phyloP scores from a whole-genome alignment of 1,140 invertebrate species.

The Dinoponera quadriceps region DNA sequence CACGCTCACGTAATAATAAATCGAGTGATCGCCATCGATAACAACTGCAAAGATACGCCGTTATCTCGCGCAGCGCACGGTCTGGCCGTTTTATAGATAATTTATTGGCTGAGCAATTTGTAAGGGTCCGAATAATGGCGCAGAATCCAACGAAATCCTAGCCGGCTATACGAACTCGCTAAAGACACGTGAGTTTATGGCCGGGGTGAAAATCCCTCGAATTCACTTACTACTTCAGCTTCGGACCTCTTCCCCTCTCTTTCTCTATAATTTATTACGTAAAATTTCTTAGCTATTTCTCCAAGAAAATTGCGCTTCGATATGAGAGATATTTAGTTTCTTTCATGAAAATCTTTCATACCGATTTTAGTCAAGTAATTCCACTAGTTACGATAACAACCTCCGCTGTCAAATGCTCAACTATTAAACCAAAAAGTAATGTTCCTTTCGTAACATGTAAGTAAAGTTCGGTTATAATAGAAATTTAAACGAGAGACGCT shows the following conservation, averaged over 20 bases:
- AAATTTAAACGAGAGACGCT: too few species aligned
- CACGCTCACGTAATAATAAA: conserved; percentile 79
- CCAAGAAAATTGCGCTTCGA: background rate
- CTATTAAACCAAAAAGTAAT: too few species aligned
- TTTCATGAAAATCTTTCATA: background rate
- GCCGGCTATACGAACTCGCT: conserved; percentile 52
- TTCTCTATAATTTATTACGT: conserved; percentile 39
- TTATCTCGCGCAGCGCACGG: conserved; percentile 76
- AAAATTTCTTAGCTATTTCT: conserved; percentile 24
- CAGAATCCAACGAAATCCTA: conserved; percentile 59
- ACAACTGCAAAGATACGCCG: conserved; percentile 81
- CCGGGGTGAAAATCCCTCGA: conserved; percentile 52
- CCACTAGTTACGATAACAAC: too few species aligned
- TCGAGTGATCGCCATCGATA: conserved; percentile 83
- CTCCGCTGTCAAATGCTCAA: too few species aligned
- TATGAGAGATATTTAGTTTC: background rate
- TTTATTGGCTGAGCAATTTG: conserved; percentile 82
- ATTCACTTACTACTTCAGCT: conserved; percentile 56
- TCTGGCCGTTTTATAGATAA: conserved; percentile 80
- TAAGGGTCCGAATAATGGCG: conserved; percentile 74
- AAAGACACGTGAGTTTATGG: conserved; percentile 61
- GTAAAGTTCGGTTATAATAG: too few species aligned
- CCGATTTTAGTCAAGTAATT: background rate
- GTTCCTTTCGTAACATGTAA: too few species aligned
- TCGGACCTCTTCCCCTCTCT: background rate